Evolutionary conservation across 2,888 invertebrate genomes (phyloP), one percentile per base, ranked within the genome.

Genomic region (Corythucha ciliata): DNA sequence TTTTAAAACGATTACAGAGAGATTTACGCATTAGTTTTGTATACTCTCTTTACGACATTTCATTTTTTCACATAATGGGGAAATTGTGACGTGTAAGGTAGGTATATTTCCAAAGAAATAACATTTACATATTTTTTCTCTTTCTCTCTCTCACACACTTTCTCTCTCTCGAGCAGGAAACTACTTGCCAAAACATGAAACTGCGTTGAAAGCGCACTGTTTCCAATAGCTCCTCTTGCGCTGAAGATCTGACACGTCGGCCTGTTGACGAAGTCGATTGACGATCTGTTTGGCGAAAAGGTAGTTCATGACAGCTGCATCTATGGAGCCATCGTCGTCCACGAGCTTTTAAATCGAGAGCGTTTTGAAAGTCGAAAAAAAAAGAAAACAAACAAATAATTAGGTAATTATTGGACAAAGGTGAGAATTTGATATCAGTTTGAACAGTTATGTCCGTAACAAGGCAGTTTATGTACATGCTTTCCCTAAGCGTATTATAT

Each of bases 141-240:
- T n/a, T n/a, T n/a, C n/a, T n/a, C n/a, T n/a, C n/a, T n/a, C n/a
- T n/a, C n/a, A n/a, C n/a, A n/a, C n/a, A n/a, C n/a, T n/a, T n/a
- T n/a, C n/a, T n/a, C n/a, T n/a, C n/a, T 49, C 34, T 24, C n/a
- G 45, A 45, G 22, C 48, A 39, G 42, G 33, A 39, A 34, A 41
- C 62, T 68, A 70, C 64, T 72, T 72, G 56, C 74, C 74, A 60
- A 75, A 75, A 64, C 75, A 75, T 46, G 73, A 72, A 44, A 75
- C 74, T 6, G 74, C 74, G 62, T 75, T 75, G 66, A 74, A 74
- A 18, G 74, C 73, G 63, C 75, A 75, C 59, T 74, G 74, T 59
- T 73, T 74, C 74, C 74, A 75, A 61, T 74, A 74, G 59, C 71
- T 71, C 44, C 74, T 68, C 57, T 74, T 74, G 52, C 69, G 68